Conservation (phyloP, 2,888 invertebrate species). For the Platypus cylindrus region DNA sequence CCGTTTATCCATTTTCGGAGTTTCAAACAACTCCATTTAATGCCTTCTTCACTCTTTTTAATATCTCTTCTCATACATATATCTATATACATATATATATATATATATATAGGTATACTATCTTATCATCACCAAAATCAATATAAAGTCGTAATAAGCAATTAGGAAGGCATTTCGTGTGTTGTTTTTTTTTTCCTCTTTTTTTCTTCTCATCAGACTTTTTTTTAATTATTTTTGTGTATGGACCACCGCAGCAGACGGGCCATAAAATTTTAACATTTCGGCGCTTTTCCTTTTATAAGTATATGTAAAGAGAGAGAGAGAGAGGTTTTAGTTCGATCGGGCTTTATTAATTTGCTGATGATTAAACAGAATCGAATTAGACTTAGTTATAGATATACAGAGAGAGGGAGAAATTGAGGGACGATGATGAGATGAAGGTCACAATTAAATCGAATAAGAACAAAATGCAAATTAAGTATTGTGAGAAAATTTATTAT, state of each 20-base stretch:
- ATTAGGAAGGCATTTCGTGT: conserved; percentile 24
- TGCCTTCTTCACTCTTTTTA: conserved; percentile 1
- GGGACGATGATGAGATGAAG: too few species aligned
- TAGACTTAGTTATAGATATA: too few species aligned
- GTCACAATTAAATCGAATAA: too few species aligned
- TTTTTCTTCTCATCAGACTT: conserved; percentile 3
- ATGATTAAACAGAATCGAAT: neutral
- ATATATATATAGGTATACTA: too few species aligned
- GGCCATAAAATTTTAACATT: conserved; percentile 15
- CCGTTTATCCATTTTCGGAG: too few species aligned
- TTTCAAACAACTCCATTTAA: conserved; percentile 11
- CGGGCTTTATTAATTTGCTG: conserved; percentile 2
- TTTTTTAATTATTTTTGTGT: conserved; percentile 15
- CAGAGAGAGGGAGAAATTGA: too few species aligned
- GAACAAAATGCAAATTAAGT: too few species aligned
- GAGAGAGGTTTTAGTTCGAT: conserved; percentile 9
- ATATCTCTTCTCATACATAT: conserved; percentile 4
- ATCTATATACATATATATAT: too few species aligned
- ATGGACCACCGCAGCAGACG: conserved; percentile 12
- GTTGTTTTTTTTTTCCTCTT: conserved; percentile 15
- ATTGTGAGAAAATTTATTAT: too few species aligned
- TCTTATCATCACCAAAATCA: conserved; percentile 20
- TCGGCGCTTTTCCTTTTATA: conserved; percentile 16
- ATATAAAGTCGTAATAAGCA: conserved; percentile 21
- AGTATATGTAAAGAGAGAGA: too few species aligned